These are phyloP conservation scores for Diorhabda carinulata DNA, from an alignment of 1,140 invertebrate genomes.

Conservation along the genomic window DNA sequence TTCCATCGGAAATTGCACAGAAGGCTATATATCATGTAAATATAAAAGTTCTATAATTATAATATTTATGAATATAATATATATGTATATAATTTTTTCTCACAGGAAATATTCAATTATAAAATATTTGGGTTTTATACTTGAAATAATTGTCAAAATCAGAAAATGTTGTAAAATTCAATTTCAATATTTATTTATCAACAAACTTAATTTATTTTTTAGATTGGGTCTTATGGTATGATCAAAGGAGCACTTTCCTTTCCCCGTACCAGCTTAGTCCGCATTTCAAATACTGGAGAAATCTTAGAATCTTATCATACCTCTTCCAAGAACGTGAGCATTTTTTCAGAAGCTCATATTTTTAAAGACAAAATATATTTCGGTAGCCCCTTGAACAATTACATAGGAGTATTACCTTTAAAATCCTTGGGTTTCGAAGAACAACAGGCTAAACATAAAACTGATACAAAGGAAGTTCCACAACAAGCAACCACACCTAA, in stretches of 20 bases:
- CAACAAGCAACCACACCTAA: constrained; percentile 22
- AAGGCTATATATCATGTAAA: constrained; percentile 54
- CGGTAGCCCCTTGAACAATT: constrained; percentile 68
- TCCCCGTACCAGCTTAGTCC: constrained; percentile 52
- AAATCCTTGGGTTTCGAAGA: constrained; percentile 50
- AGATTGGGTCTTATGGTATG: constrained; percentile 53
- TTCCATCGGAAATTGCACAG: constrained; percentile 57
- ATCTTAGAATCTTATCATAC: constrained; percentile 59
- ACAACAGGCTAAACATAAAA: not conserved
- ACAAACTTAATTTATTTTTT: constrained; percentile 24
- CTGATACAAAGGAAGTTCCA: constrained; percentile 22
- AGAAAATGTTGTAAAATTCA: too few relatives aligned
- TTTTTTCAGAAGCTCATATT: constrained; percentile 62
- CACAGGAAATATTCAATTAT: too few relatives aligned
- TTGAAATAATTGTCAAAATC: too few relatives aligned
- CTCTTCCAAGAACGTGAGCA: constrained; percentile 48
- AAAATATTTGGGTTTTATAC: too few relatives aligned
- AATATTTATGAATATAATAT: too few relatives aligned
- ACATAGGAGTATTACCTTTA: constrained; percentile 59
- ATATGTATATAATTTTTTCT: too few relatives aligned
- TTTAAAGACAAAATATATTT: constrained; percentile 56
- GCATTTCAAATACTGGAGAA: constrained; percentile 63
- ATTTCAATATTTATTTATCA: too few relatives aligned
- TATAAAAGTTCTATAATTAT: constrained; percentile 18
- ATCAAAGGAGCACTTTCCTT: constrained; percentile 15